These are phyloP conservation scores for Platyrinchus mystaceus DNA, from an alignment of 2,797 vertebrate genomes.

Conservation along the genomic window DNA sequence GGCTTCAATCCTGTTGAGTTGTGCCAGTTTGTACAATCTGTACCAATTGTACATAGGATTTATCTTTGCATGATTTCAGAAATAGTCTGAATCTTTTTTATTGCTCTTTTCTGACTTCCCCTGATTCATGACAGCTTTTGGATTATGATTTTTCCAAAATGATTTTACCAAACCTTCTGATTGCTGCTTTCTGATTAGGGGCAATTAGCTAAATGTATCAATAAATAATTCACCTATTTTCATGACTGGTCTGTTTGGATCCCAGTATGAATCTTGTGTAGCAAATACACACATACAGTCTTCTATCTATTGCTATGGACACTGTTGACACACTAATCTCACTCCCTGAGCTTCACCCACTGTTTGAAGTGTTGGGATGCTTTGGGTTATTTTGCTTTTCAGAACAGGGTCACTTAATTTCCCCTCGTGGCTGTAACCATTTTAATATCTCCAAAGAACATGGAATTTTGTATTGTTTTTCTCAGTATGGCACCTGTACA, in stretches of 20 bases:
- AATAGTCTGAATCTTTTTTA: not conserved
- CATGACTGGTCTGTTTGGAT: not conserved
- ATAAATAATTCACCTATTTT: not conserved
- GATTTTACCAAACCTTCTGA: not conserved
- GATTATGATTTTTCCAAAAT: not conserved
- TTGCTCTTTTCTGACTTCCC: not conserved
- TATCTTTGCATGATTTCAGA: not conserved
- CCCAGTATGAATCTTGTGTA: not conserved
- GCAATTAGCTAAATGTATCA: not conserved
- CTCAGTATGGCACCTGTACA: not conserved
- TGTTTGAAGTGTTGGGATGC: not conserved
- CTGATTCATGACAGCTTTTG: not conserved
- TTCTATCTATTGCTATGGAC: not conserved
- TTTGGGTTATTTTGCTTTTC: not conserved
- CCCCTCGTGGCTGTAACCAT: not conserved
- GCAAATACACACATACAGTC: not conserved
- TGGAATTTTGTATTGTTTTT: not conserved
- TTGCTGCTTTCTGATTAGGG: not conserved
- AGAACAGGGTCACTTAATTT: not conserved
- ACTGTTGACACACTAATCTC: not conserved
- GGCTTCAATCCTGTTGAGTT: not conserved
- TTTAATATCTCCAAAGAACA: not conserved
- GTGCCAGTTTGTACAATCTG: not conserved
- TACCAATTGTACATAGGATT: not conserved
- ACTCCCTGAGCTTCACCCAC: not conserved